Evolutionary conservation across 2,888 invertebrate genomes (phyloP).

Genomic region (Penaeus monodon): DNA sequence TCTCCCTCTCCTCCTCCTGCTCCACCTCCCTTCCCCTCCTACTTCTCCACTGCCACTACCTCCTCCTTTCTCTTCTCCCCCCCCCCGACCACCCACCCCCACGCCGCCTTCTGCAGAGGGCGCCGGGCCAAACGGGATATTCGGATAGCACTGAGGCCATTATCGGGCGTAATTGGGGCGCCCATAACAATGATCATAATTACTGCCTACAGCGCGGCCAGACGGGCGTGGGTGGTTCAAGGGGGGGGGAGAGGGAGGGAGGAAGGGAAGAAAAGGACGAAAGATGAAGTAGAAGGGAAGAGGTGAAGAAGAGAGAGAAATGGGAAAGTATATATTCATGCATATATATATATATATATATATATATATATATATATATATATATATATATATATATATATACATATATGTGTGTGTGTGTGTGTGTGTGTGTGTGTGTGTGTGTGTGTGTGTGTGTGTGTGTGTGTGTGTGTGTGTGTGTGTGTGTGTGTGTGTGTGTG

Average conservation of each 20-base stretch:
- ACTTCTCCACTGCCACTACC: background rate
- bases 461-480: too few relatives aligned
- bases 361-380: background rate
- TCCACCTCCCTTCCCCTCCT: too few relatives aligned
- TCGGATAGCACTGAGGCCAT: background rate
- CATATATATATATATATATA: too few relatives aligned
- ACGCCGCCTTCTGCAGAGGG: background rate
- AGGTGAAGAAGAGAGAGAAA: background rate
- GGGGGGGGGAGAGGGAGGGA: background rate
- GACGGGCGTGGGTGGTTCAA: background rate
- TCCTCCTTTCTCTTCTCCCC: background rate
- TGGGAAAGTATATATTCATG: background rate
- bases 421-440: background rate
- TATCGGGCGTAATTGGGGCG: conserved; percentile 5
- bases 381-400: background rate
- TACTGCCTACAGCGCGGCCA: conserved; percentile 7
- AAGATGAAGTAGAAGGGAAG: background rate
- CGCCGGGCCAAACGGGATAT: background rate
- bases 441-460: background rate
- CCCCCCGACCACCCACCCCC: background rate
- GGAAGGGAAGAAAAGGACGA: background rate
- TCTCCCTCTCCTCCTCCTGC: background rate
- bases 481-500: too few relatives aligned
- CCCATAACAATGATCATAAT: conserved; percentile 10
- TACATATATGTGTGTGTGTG: background rate